phyloP scores from a whole-genome alignment of 2,113 vertebrate genomes.

The Otolemur garnettii region DNA sequence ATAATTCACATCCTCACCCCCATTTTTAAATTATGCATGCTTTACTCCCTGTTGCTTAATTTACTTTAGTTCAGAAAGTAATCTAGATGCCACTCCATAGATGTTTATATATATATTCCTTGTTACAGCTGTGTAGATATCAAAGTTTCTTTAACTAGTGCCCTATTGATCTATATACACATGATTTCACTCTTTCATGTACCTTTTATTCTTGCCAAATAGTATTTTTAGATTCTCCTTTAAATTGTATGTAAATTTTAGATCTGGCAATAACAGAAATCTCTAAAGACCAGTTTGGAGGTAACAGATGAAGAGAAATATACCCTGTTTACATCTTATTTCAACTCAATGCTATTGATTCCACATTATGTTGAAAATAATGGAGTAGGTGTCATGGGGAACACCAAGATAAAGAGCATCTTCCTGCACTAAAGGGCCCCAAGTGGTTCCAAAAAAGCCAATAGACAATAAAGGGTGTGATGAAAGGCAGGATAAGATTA shows the following conservation, averaged over 20 bases:
- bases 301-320: slow-evolving; percentile 23
- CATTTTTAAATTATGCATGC: background rate
- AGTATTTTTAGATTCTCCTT: slow-evolving; percentile 34
- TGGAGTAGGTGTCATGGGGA: background rate
- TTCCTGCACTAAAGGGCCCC: background rate
- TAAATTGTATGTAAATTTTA: slow-evolving; percentile 54
- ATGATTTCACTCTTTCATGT: background rate
- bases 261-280: background rate
- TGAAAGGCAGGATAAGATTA: background rate
- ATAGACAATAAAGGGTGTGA: background rate
- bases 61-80: background rate
- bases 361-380: background rate
- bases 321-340: slow-evolving; percentile 4
- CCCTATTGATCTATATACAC: background rate
- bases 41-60: background rate
- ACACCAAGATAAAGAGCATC: background rate
- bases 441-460: background rate
- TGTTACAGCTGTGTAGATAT: background rate
- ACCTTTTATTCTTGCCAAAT: background rate
- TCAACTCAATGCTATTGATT: slow-evolving; percentile 22
- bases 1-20: background rate
- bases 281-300: slow-evolving; percentile 45
- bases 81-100: background rate
- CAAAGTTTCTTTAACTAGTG: background rate
- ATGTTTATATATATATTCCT: background rate